Conservation (phyloP, 92 coral and sea anemone species). For the Zoanthus sansibaricus region DNA sequence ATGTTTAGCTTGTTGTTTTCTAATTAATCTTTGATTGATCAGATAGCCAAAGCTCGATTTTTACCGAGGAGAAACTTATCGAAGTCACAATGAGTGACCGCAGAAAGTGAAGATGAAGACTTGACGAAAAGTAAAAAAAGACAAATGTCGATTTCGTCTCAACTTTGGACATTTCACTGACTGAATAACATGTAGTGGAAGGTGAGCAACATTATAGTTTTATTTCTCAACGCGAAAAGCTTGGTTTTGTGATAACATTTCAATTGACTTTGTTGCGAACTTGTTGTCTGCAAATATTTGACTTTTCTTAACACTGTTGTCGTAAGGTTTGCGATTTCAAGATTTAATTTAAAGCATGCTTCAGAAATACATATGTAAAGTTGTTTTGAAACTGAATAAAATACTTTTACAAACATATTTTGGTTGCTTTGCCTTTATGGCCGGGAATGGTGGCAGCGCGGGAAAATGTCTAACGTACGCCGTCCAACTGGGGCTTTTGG, state of each 20-base stretch:
- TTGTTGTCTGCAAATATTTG: not conserved
- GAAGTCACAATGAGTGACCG: too few relatives aligned
- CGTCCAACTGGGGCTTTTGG: conserved; percentile 8
- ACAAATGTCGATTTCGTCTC: not conserved
- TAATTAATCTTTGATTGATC: too few relatives aligned
- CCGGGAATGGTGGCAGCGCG: not conserved
- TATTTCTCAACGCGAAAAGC: not conserved
- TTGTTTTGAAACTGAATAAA: conserved; percentile 5
- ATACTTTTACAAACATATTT: not conserved
- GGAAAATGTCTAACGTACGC: conserved; percentile 9
- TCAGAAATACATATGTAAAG: not conserved
- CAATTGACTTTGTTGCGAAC: not conserved
- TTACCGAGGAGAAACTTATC: too few relatives aligned
- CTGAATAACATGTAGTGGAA: not conserved
- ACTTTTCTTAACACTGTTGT: not conserved
- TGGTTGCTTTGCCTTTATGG: not conserved
- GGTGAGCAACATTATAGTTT: not conserved
- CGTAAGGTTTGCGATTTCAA: conserved; percentile 1
- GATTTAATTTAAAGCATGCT: not conserved
- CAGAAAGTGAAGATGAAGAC: not conserved
- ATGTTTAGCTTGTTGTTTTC: too few relatives aligned
- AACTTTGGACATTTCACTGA: not conserved
- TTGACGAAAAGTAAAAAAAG: not conserved
- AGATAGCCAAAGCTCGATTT: too few relatives aligned
- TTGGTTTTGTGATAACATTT: conserved; percentile 16